These are phyloP conservation scores for Acleris cristana DNA, from an alignment of 2,888 invertebrate genomes.

Conservation along the genomic window DNA sequence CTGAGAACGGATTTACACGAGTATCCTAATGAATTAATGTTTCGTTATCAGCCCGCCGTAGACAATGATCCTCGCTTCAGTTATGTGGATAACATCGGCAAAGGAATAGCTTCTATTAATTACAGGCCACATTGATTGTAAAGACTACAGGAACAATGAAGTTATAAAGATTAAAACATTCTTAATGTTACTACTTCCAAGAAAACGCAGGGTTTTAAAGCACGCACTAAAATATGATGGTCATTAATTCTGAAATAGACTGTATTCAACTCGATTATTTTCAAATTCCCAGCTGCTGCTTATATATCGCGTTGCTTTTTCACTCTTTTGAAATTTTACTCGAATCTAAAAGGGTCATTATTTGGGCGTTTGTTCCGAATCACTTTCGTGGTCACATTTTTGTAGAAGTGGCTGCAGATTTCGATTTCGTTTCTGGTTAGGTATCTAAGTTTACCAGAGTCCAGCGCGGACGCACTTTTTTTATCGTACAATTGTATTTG, in stretches of 20 bases:
- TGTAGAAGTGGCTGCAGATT: too few species aligned
- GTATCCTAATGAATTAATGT: background rate
- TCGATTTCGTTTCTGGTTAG: too few species aligned
- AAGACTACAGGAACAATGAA: constrained; percentile 3
- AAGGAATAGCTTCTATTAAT: constrained; percentile 21
- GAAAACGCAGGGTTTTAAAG: background rate
- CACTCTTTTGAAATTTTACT: background rate
- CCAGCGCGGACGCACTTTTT: too few species aligned
- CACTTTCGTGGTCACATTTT: too few species aligned
- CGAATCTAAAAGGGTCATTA: too few species aligned
- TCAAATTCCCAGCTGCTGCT: too few species aligned
- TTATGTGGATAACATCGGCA: constrained; percentile 17
- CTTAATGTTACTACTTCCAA: background rate
- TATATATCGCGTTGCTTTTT: too few species aligned
- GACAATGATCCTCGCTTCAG: constrained; percentile 1
- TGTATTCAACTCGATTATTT: too few species aligned
- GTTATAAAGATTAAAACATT: constrained; percentile 11
- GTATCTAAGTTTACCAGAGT: too few species aligned
- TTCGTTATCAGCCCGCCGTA: background rate
- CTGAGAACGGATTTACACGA: background rate
- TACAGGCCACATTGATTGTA: constrained; percentile 14
- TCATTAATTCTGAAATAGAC: too few species aligned
- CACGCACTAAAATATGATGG: background rate
- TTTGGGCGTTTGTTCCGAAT: too few species aligned
- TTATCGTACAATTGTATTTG: too few species aligned